phyloP scores from a whole-genome alignment of 2,888 invertebrate genomes.

The Acleris emargana region DNA sequence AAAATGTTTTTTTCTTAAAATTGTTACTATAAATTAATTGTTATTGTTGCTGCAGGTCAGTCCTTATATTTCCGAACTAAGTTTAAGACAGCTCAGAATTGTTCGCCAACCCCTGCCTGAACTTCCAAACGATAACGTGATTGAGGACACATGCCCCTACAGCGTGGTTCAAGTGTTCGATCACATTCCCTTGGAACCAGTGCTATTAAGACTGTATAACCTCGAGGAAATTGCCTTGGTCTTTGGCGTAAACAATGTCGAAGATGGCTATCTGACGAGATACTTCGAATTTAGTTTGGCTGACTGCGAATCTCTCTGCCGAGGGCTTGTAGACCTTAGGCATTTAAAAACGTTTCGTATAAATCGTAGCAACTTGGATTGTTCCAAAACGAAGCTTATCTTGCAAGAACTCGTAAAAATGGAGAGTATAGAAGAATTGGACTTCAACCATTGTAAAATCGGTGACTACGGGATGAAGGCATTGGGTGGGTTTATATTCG shows the following conservation, averaged over 20 bases:
- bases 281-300: constrained; percentile 85
- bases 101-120: constrained; percentile 77
- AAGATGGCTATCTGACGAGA: constrained; percentile 80
- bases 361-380: constrained; percentile 85
- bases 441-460: constrained; percentile 87
- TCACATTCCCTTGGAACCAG: constrained; percentile 84
- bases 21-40: too few species aligned
- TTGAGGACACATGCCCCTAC: constrained; percentile 67
- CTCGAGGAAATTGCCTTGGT: constrained; percentile 78
- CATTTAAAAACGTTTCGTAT: constrained; percentile 80
- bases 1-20: too few species aligned
- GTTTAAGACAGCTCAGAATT: constrained; percentile 79
- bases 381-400: constrained; percentile 83
- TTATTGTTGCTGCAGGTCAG: constrained; percentile 59
- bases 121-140: constrained; percentile 52
- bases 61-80: constrained; percentile 78
- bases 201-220: constrained; percentile 78
- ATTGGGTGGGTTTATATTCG: constrained; percentile 81
- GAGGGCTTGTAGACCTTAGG: constrained; percentile 72
- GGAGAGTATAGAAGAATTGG: constrained; percentile 82
- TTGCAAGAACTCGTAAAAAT: constrained; percentile 80
- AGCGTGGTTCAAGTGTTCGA: constrained; percentile 74
- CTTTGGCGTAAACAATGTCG: constrained; percentile 72
- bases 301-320: constrained; percentile 84
- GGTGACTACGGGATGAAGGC: constrained; percentile 86